Evolutionary conservation across 37 sponge, comb jelly and placozoan genomes (phyloP).

Genomic region (Corticium candelabrum): DNA sequence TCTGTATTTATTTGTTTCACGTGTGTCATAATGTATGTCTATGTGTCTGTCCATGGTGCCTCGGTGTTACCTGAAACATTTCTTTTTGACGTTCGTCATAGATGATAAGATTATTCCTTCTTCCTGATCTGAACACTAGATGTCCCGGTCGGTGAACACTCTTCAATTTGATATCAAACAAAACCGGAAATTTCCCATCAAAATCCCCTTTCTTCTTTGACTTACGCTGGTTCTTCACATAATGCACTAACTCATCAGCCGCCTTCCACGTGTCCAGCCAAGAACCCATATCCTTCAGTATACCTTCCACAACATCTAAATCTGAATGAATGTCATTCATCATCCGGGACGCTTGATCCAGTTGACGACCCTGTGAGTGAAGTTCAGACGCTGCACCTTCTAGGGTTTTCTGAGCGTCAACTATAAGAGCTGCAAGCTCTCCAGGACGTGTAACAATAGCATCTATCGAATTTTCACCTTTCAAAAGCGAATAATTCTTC

Average conservation of each 20-base stretch:
- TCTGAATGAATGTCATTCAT: background rate
- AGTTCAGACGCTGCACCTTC: background rate
- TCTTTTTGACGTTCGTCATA: too few species aligned
- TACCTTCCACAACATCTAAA: background rate
- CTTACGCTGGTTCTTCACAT: background rate
- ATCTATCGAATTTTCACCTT: background rate
- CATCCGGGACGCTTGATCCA: background rate
- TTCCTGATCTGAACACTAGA: background rate
- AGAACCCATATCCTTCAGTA: background rate
- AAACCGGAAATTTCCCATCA: background rate
- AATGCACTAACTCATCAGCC: background rate
- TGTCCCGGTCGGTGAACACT: background rate
- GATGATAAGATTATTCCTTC: too few species aligned
- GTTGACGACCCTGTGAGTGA: background rate
- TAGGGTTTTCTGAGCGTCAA: background rate
- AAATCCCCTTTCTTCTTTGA: background rate
- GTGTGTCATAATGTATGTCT: too few species aligned
- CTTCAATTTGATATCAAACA: background rate
- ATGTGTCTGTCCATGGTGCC: too few species aligned
- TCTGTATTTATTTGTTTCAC: too few species aligned
- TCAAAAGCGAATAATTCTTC: background rate
- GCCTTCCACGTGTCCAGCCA: slow-evolving; percentile 3
- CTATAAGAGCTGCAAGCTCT: background rate
- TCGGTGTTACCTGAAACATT: too few species aligned
- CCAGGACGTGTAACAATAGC: background rate